A percentile compares a stretch with the other conserved stretches of the same genome.
These are phyloP conservation scores for Anas bernieri DNA, from an alignment of 2,797 vertebrate species.

Conservation along the genomic window DNA sequence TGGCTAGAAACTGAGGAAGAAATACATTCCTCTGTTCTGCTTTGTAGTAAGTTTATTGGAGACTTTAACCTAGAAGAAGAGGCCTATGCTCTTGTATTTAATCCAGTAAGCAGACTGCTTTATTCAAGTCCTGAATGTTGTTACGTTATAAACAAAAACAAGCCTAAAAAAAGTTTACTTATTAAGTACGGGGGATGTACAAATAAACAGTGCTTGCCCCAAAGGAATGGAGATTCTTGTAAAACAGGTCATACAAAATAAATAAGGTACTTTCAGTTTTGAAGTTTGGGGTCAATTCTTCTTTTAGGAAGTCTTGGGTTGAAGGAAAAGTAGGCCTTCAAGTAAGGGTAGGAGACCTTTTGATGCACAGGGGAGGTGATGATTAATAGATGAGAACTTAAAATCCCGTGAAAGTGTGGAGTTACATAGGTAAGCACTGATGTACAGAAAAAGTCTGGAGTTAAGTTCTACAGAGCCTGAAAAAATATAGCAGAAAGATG, in stretches of 20 bases:
- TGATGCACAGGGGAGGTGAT: background rate
- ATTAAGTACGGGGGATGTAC: background rate
- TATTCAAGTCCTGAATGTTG: background rate
- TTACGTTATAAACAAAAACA: background rate
- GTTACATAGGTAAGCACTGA: background rate
- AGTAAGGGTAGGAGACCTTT: background rate
- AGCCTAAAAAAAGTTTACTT: background rate
- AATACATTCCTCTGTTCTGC: background rate
- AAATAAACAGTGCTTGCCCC: background rate
- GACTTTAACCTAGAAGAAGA: background rate
- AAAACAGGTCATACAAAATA: background rate
- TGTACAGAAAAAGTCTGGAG: background rate
- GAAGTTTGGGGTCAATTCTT: background rate
- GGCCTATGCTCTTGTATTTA: background rate
- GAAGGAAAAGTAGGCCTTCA: background rate
- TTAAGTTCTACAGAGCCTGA: background rate
- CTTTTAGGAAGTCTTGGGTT: background rate
- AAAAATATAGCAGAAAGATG: background rate
- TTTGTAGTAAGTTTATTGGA: background rate
- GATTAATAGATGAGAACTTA: background rate
- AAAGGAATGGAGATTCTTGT: background rate
- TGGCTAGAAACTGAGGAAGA: slow-evolving; percentile 23
- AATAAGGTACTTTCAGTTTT: background rate
- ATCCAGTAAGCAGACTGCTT: background rate
- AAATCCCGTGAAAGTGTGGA: background rate